Evolutionary conservation across 1,140 invertebrate genomes (phyloP), one percentile per base, ranked within the genome.

Genomic region (Macrosteles quadrilineatus): DNA sequence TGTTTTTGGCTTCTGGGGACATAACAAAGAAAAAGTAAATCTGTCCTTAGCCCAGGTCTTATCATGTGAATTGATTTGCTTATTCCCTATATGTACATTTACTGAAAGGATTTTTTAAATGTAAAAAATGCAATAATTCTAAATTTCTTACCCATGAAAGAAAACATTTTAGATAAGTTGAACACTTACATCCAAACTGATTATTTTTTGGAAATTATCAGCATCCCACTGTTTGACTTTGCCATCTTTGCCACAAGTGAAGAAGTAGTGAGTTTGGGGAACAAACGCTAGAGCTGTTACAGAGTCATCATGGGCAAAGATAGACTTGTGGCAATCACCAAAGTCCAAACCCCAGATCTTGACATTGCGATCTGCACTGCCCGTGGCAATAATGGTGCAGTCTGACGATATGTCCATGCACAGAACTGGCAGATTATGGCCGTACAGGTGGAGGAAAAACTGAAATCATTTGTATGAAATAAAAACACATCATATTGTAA

Each of bases 311-410:
- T 99, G 97, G 1, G 96, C 96, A 82, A 93, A 91, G 67, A 93
- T 81, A 0, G 91, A 93, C 73, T 88, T 90, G 78, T 94, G 93
- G 76, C 96, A 98, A 81, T 99, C 97, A 21, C 98, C 98, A 83
- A 98, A 99, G 81, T 99, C 96, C 79, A 99, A 86, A 53, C 97
- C 97, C 97, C 97, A 99, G 72, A 99, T 92, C 84, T 98, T 98
- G 2, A 99, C 87, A 81, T 96, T 98, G 23, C 96, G 87, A 83
- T 99, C 98, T 0, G 91, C 91, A 19, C 96, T 98, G 25, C 97
- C 97, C 0, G 97, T 98, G 1, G 89, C 93, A 70, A 99, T 91
- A 1, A 99, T 77, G 1, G 87, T 87, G 0, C 90, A 94, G 81
- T 99, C 97, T 74, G 90, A 91, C 0, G 93, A 96, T 73, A 99